Base-by-base conservation (phyloP, 2,888 invertebrate species). In the Enchytraeus crypticus region DNA sequence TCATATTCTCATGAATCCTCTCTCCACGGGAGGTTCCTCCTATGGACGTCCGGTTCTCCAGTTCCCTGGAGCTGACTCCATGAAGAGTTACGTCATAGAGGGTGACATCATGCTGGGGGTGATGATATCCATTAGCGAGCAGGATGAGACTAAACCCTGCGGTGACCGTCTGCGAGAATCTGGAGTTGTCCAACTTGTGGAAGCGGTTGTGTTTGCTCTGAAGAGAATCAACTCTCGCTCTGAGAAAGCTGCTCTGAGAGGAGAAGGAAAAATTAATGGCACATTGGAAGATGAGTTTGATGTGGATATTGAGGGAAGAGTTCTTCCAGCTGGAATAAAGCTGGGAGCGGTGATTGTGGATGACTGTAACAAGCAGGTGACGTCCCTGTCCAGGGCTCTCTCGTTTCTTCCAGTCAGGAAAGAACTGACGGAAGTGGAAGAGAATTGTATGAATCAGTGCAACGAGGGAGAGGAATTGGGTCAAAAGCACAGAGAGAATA, bases 331-430 rank as follows among this genome's bases (percentile, higher is more conserved):
- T 1, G 64, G 69, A 38, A 38, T 71, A 0, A 61, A 56, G 1
- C 64, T 74, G 26, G 74, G 74, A 1, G 70, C 64, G 51, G 68
- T 68, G 45, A 64, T 73, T 32, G 57, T 72, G 46, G 72, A 74
- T 59, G 72, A 72, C 66, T 74, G 74, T 53, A 66, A 64, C 29
- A 72, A 69, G 46, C 65, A 68, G n/a, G 70, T 63, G 5, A 69
- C 70, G 3, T 71, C 74, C 5, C 57, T 73, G 18, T 65, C 63
- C 2, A 64, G 70, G 34, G 66, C 71, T 5, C 59, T 73, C 38
- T 66, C 66, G 43, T 71, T 73, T 60, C 66, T 72, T 57, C 67
- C 67, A 3, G 51, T 64, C 45, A 26, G 49, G 38, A 54, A 38
- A n/a, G 26, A 8, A 2, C 38, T 59, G 30, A 30, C 58, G 26